phyloP scores from a whole-genome alignment of 2,797 vertebrate species.

The Synanceia verrucosa region DNA sequence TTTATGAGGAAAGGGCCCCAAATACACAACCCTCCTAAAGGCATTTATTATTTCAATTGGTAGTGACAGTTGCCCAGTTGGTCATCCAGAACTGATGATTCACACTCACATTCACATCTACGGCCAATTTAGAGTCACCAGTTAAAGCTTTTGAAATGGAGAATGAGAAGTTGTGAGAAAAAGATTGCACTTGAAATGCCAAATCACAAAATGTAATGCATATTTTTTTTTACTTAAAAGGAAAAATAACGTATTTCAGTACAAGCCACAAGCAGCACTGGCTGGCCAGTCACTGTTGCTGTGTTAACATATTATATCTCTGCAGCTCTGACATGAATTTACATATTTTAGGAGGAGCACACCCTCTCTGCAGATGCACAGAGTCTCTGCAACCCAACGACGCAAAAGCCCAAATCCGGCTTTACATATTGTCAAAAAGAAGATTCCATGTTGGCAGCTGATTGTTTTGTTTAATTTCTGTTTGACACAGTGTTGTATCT shows the following conservation, averaged over 20 bases:
- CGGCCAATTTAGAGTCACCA: too few relatives aligned
- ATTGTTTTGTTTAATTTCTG: not conserved
- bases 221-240: not conserved
- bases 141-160: too few relatives aligned
- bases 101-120: too few relatives aligned
- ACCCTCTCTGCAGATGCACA: not conserved
- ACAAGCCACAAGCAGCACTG: not conserved
- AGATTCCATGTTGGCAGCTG: not conserved
- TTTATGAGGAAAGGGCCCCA: too few relatives aligned
- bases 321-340: not conserved
- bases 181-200: too few relatives aligned
- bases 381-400: conserved; percentile 12
- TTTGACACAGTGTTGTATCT: too few relatives aligned
- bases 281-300: not conserved
- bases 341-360: conserved; percentile 9
- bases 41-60: too few relatives aligned
- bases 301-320: not conserved
- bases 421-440: not conserved
- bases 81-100: too few relatives aligned
- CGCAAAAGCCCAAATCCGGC: not conserved
- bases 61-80: too few relatives aligned
- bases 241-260: not conserved
- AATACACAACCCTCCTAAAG: too few relatives aligned
- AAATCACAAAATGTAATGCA: not conserved
- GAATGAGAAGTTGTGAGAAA: too few relatives aligned